Conservation (phyloP, 2,797 vertebrate species). For the Nothura maculosa region DNA sequence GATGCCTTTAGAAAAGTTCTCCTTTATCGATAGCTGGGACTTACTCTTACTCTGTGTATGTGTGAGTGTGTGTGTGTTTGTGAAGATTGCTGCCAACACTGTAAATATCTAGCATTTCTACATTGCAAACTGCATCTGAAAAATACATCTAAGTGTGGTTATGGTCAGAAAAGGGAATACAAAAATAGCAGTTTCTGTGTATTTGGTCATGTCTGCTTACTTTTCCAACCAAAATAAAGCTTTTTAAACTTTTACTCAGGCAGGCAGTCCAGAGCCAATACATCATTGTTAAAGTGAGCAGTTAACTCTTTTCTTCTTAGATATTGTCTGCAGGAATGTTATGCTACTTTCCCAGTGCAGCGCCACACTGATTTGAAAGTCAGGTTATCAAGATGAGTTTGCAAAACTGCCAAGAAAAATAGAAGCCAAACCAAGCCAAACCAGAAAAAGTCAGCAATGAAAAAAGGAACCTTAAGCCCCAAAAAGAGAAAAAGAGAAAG, state of each 20-base stretch:
- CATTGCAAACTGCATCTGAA: slow-evolving; percentile 43
- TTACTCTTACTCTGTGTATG: not conserved
- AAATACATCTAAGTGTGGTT: slow-evolving; percentile 43
- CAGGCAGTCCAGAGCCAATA: slow-evolving; percentile 20
- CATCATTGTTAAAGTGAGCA: slow-evolving; percentile 3
- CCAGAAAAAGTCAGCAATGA: not conserved
- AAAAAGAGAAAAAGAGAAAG: not conserved
- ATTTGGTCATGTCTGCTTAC: slow-evolving; percentile 68
- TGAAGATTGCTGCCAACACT: not conserved
- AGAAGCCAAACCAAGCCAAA: not conserved
- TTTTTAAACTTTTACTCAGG: slow-evolving; percentile 5
- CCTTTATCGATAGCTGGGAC: not conserved
- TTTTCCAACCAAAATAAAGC: slow-evolving; percentile 70
- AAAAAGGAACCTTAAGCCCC: not conserved
- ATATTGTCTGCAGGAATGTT: not conserved
- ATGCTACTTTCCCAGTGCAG: not conserved
- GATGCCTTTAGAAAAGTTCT: not conserved
- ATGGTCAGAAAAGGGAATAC: slow-evolving; percentile 39
- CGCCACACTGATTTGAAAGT: not conserved
- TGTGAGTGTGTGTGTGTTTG: too few relatives aligned
- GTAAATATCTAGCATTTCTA: slow-evolving; percentile 34
- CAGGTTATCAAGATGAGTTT: not conserved
- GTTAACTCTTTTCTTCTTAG: slow-evolving; percentile 11
- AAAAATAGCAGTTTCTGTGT: slow-evolving; percentile 46
- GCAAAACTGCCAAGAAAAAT: not conserved